A percentile compares a stretch with the other conserved stretches of the same genome.
Conservation (phyloP, 2,888 invertebrate species). For the Carpatolechia fugitivella region DNA sequence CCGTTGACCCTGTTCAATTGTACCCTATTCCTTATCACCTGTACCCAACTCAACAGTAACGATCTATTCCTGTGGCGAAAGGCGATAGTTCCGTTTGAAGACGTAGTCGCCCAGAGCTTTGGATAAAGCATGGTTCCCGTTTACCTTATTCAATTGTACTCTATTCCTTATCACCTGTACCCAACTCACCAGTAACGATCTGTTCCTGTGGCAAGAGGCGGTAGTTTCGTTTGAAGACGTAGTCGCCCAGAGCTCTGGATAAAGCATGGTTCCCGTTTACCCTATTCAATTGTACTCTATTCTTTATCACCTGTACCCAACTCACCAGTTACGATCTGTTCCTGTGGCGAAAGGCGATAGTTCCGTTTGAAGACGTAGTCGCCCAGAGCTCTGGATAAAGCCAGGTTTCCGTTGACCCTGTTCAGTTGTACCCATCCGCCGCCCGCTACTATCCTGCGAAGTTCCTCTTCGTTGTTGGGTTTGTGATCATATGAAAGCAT, state of each 20-base stretch:
- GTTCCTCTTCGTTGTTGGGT: conserved; percentile 93
- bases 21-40: conserved; percentile 78
- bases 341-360: conserved; percentile 89
- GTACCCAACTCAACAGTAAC: conserved; percentile 81
- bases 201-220: conserved; percentile 93
- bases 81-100: conserved; percentile 93
- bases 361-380: conserved; percentile 98
- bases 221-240: conserved; percentile 95
- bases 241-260: conserved; percentile 97
- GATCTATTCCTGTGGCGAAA: conserved; percentile 95
- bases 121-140: conserved; percentile 96
- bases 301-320: conserved; percentile 81
- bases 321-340: conserved; percentile 99
- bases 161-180: conserved; percentile 69
- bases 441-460: conserved; percentile 93
- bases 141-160: conserved; percentile 94
- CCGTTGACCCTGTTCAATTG: conserved; percentile 97
- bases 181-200: conserved; percentile 96
- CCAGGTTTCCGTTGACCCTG: conserved; percentile 98
- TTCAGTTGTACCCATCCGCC: conserved; percentile 99
- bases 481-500: conserved; percentile 96
- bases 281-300: no score
- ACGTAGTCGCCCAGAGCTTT: conserved; percentile 98
- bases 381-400: conserved; percentile 96
- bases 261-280: conserved; percentile 98